Evolutionary conservation across 2,113 vertebrate species (phyloP), one percentile per base, ranked within the genome.

Genomic region (Cynocephalus volans): DNA sequence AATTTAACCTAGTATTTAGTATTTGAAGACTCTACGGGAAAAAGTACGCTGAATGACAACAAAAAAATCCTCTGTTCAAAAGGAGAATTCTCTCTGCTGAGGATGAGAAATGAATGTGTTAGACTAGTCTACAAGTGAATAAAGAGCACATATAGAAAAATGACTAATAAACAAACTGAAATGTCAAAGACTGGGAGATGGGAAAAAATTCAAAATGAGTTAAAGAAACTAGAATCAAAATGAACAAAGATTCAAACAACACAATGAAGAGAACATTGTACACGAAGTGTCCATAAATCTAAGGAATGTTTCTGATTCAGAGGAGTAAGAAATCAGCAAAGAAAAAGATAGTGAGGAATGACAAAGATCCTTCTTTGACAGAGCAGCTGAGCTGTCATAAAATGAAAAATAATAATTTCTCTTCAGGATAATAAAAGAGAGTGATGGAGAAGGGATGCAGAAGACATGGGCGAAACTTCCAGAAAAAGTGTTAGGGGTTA

Each of bases 271-370:
- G 79, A 96, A 45, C 64, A 96, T 36, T 96, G 33, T 33, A 50
- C 80, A 45, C 36, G 76, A 98, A 67, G 23, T 95, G 45, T 36
- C 54, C n/a, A 85, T 96, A 98, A 98, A 98, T 97, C 89, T 48
- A 88, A 90, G n/a, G 90, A 95, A 48, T 9, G 0, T 62, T 88
- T 45, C 97, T 70, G 12, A 52, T 41, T 96, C 36, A 64, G 87
- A 97, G 96, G 48, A 98, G 23, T 69, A 93, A 88, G 65, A 77
- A 79, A 96, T 76, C 81, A 81, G 48, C 96, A 88, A 96, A 95
- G 15, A 2, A 6, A 79, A 24, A 64, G 65, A 83, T 8, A 82
- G 89, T 14, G 33, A 98, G 79, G 87, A 75, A 28, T 80, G 85
- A 85, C 65, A 76, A 88, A 58, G 48, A 96, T 91, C 52, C 56